Base-by-base conservation (phyloP, 2,888 invertebrate genomes). In the Macrophya alboannulata region DNA sequence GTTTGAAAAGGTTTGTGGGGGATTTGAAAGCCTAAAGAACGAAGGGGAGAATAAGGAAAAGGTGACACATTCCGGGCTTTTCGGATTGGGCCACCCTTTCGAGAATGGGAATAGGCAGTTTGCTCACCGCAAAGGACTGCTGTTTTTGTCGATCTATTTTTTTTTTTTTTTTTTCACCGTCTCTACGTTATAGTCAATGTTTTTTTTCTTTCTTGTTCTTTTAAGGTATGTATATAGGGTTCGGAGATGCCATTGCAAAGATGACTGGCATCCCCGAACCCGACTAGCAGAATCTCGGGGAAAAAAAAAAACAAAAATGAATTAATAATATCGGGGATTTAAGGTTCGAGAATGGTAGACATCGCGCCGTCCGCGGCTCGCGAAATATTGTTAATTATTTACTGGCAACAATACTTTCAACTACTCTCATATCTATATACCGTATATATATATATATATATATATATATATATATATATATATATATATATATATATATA, bases 21-120 rank as follows among this genome's bases (percentile, higher is more conserved):
- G 81, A 55, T 55, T 43, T 68, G 71, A 71, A 68, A 83, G 83
- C 21, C 12, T 45, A 9, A 45, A 12, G 68, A 48, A 68, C 8
- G 37, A 25, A 17, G 48, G 25, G 31, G 15, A 43, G 25, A 12
- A 65, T n/a, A 48, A 48, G 40, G 71, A 81, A 81, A 81, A 62
- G 81, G 81, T 81, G 81, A 81, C 81, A 62, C 81, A 62, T 25
- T 21, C 31, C 59, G 15, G 81, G 43, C 59, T 15, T 15, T 62
- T 43, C 12, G 81, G 51, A 43, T 62, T 81, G 81, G 40, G 62
- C 15, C 81, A 81, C 81, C 81, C 59, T 81, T 81, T 81, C 81
- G 43, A 37, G 10, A n/a, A 31, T 21, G 71, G 71, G 71, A 37
- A 37, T 71, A 40, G 71, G 71, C 25, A 62, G 62, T 68, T 68